Evolutionary conservation across 2,797 vertebrate genomes (phyloP), one percentile per base, ranked within the genome.

Genomic region (Margarornis squamiger): DNA sequence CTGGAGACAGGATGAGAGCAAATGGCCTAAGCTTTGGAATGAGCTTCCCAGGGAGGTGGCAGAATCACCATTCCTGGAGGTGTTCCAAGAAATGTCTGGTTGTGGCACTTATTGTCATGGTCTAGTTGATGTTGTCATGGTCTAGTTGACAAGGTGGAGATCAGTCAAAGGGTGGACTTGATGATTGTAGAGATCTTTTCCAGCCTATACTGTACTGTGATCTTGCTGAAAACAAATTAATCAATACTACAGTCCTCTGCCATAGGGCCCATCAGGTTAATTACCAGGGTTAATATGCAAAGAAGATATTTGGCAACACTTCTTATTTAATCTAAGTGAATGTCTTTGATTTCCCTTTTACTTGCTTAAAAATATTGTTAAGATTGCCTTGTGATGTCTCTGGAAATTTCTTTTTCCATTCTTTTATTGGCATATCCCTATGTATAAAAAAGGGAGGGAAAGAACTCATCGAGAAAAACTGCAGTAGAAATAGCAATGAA

Each of bases 321-420:
- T 46, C 49, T 59, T 62, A 43, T 6, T 45, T 62, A 70, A 38
- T 38, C 23, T 23, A 77, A 77, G 12, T 58, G 58, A 65, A 58
- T 34, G 9, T 38, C 46, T 46, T 79, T 77, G 12, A 61, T 74
- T 90, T 97, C 12, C 27, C 48, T 74, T 76, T 71, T 84, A 75
- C 12, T 63, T 91, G 10, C 29, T 76, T 59, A 74, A 61, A 71
- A 93, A 49, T 26, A 52, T 45, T 77, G 58, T 67, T 1, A 15
- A 41, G 62, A 78, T 27, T 70, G 11, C 6, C 20, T 84, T 55
- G 2, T 90, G 62, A 36, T 78, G 8, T 59, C 18, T 78, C 32
- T 52, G 22, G 46, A 86, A 81, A 72, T 55, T 54, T 86, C 34
- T 84, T 8, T 70, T 66, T 76, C 45, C 34, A 8, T 67, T 63